These are phyloP conservation scores for Embiotoca jacksoni DNA, from an alignment of 2,113 vertebrate genomes.

Conservation along the genomic window DNA sequence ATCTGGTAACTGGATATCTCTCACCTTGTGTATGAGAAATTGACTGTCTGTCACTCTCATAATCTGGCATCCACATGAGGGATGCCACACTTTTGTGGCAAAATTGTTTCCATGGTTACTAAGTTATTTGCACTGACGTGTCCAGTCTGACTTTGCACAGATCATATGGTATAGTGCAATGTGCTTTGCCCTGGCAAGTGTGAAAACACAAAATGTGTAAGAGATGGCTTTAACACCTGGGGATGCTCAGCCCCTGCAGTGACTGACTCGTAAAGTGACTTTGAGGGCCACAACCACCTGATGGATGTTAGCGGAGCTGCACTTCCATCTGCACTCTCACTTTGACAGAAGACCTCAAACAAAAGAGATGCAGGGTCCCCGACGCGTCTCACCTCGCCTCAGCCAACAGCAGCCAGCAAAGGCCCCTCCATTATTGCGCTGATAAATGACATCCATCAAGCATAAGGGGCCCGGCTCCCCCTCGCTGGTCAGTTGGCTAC, in stretches of 20 bases:
- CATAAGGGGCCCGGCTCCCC: background rate
- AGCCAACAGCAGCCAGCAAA: conserved; percentile 6
- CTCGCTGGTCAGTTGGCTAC: conserved; percentile 25
- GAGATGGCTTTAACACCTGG: background rate
- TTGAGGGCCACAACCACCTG: background rate
- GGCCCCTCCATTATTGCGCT: conserved; percentile 30
- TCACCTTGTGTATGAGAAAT: background rate
- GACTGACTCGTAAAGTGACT: background rate
- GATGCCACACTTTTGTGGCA: conserved; percentile 8
- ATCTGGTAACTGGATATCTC: no score
- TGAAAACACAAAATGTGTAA: conserved; percentile 8
- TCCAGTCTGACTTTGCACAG: background rate
- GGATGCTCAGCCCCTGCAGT: conserved; percentile 10
- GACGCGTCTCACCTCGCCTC: background rate
- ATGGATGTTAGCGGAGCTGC: conserved; percentile 15
- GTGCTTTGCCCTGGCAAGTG: background rate
- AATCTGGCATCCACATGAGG: background rate
- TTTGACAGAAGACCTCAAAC: conserved; percentile 31
- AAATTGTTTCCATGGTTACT: conserved; percentile 26
- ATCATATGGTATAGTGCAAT: background rate
- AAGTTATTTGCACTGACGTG: background rate
- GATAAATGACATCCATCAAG: conserved; percentile 66
- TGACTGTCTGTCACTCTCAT: background rate
- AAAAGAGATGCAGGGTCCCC: conserved; percentile 20
- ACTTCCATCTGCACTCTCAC: conserved; percentile 8